Conservation (phyloP, 2,797 vertebrate genomes). For the Yasuhikotakia modesta region DNA sequence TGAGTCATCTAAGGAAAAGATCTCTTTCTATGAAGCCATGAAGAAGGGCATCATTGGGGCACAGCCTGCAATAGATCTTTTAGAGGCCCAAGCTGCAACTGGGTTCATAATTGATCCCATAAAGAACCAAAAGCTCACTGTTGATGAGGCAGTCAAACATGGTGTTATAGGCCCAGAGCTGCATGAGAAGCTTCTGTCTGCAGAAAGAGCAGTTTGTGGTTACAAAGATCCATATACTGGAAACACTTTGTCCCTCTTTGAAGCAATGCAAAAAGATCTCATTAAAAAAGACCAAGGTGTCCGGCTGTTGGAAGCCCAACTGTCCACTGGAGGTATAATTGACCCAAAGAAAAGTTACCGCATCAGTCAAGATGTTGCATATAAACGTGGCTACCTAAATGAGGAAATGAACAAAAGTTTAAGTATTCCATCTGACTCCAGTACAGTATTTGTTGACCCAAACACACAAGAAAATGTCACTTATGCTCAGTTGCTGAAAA, state of each 20-base stretch:
- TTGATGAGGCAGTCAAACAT: constrained; percentile 84
- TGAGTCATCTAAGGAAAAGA: constrained; percentile 78
- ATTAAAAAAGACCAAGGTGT: constrained; percentile 82
- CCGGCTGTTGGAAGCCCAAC: constrained; percentile 88
- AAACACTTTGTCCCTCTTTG: constrained; percentile 84
- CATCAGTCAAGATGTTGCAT: constrained; percentile 82
- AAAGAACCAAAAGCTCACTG: constrained; percentile 78
- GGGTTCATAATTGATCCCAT: constrained; percentile 83
- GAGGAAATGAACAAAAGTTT: constrained; percentile 76
- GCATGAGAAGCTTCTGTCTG: constrained; percentile 83
- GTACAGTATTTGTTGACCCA: constrained; percentile 84
- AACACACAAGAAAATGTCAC: constrained; percentile 74
- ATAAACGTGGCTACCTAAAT: constrained; percentile 82
- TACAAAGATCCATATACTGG: constrained; percentile 86
- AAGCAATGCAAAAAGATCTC: constrained; percentile 89
- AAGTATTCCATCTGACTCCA: constrained; percentile 70
- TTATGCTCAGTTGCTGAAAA: constrained; percentile 81
- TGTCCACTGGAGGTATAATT: constrained; percentile 90
- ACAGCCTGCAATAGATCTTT: constrained; percentile 76
- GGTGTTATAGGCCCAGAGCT: constrained; percentile 87
- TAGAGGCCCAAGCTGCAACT: constrained; percentile 91
- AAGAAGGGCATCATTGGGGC: constrained; percentile 81
- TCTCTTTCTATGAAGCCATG: constrained; percentile 84
- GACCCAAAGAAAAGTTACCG: constrained; percentile 86
- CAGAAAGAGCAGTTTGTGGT: constrained; percentile 84